Evolutionary conservation across 2,113 vertebrate species (phyloP).

Genomic region (Centropristis striata): DNA sequence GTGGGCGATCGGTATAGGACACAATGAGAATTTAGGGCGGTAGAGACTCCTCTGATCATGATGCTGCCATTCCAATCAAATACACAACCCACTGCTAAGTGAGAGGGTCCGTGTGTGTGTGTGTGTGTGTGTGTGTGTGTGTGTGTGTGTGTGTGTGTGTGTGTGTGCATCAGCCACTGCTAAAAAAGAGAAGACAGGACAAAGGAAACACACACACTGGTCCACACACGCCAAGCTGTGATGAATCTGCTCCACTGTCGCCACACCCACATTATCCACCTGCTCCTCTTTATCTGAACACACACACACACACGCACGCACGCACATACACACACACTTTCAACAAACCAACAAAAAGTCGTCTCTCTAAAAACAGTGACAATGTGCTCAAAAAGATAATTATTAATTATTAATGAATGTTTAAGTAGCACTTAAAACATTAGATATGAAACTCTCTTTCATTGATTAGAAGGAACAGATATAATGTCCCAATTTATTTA

Average conservation of each 20-base stretch:
- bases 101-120: neutral
- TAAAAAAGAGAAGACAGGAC: slow-evolving; percentile 60
- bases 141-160: slow-evolving; percentile 23
- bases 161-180: slow-evolving; percentile 21
- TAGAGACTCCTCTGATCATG: no score
- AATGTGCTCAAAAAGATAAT: neutral
- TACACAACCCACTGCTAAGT: no score
- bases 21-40: no score
- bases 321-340: slow-evolving; percentile 14
- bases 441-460: neutral
- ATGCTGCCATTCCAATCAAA: no score
- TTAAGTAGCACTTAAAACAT: neutral
- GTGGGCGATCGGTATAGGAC: no score
- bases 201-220: slow-evolving; percentile 67
- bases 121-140: slow-evolving; percentile 9
- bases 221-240: slow-evolving; percentile 64
- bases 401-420: neutral
- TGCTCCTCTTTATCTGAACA: slow-evolving; percentile 49
- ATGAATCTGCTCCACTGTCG: slow-evolving; percentile 63
- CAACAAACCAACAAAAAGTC: neutral
- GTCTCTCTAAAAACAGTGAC: neutral
- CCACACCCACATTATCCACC: slow-evolving; percentile 61
- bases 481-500: neutral
- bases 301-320: slow-evolving; percentile 34
- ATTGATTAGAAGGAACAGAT: neutral